Conservation (phyloP, 2,113 vertebrate genomes). For the Halcyon senegalensis region DNA sequence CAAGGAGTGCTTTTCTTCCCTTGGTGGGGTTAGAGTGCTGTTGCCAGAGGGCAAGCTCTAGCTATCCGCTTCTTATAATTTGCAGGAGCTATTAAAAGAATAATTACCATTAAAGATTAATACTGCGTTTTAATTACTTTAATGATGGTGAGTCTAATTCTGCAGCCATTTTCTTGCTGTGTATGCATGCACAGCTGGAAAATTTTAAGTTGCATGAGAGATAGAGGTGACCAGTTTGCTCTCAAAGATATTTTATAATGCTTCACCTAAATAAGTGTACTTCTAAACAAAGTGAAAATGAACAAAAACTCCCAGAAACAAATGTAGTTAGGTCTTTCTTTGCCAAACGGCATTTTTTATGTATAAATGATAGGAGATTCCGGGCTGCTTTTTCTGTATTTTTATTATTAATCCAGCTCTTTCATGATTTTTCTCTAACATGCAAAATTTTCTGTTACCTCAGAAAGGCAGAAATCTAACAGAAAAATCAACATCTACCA, state of each 20-base stretch:
- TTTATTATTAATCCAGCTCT: not conserved
- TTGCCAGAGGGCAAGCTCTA: not conserved
- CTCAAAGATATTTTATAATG: not conserved
- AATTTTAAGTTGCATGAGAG: not conserved
- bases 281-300: not conserved
- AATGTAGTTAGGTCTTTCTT: not conserved
- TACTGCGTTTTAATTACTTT: not conserved
- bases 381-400: not conserved
- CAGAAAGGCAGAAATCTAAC: not conserved
- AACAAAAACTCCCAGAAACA: rapidly evolving
- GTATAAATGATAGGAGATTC: not conserved
- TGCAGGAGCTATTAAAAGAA: not conserved
- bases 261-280: not conserved
- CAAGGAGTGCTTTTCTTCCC: not conserved
- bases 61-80: not conserved
- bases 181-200: not conserved
- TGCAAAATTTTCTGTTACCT: not conserved
- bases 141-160: not conserved
- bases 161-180: not conserved
- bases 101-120: not conserved
- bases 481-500: not conserved
- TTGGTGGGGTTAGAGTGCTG: not conserved
- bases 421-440: not conserved
- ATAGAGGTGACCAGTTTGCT: not conserved
- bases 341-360: not conserved